Conservation (phyloP, 2,113 vertebrate species). For the Equus quagga region DNA sequence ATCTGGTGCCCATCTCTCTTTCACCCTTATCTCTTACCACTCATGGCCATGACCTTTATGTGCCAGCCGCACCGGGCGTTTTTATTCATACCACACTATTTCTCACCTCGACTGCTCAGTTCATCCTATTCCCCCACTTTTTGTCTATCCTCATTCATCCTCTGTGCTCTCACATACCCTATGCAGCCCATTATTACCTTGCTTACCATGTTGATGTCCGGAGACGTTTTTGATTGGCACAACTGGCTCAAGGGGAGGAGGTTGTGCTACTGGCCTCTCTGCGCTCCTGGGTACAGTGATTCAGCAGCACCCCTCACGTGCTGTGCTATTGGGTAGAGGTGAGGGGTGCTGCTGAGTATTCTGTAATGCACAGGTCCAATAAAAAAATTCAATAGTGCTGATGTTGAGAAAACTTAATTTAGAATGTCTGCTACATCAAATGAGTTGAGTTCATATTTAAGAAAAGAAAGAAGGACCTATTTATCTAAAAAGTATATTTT, state of each 20-base stretch:
- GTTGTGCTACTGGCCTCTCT: neutral
- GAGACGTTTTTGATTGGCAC: neutral
- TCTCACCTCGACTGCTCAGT: neutral
- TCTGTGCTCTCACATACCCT: neutral
- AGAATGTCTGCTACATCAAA: neutral
- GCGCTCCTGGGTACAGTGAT: no score
- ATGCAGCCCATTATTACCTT: neutral
- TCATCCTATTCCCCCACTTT: neutral
- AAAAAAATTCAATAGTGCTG: neutral
- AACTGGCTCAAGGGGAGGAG: no score
- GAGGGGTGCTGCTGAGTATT: neutral
- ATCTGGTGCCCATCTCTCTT: neutral
- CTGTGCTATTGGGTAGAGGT: neutral
- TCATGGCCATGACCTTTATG: neutral
- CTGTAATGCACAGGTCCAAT: neutral
- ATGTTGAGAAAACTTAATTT: neutral
- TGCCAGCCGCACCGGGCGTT: rapidly evolving
- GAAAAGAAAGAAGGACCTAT: neutral
- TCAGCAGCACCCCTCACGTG: no score
- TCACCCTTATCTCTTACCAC: neutral
- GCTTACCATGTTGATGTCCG: neutral
- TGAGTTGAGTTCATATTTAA: neutral
- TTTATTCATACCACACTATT: no score
- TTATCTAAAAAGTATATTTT: neutral
- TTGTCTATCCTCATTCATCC: neutral